Evolutionary conservation across 1,140 invertebrate species (phyloP).

Genomic region (Whitmania pigra): DNA sequence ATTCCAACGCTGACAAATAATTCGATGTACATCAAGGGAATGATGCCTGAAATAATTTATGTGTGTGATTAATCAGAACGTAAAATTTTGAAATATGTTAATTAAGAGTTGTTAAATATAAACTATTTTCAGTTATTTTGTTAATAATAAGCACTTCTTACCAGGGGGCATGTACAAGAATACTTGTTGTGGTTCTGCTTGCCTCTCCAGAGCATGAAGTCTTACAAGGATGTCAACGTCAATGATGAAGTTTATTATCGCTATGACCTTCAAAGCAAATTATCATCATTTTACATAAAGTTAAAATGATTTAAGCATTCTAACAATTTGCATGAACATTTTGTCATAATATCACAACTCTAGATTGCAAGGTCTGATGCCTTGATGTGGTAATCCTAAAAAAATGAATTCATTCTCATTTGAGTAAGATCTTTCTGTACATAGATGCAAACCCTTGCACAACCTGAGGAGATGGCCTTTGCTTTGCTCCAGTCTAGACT

Average conservation of each 20-base stretch:
- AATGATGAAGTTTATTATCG: conserved; percentile 21
- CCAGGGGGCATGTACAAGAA: conserved; percentile 20
- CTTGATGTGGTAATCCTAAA: no score
- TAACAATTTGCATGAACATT: no score
- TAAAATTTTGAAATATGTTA: not conserved
- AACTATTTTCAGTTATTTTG: not conserved
- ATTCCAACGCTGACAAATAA: conserved; percentile 2
- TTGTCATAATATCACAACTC: no score
- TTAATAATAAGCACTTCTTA: not conserved
- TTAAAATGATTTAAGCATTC: no score
- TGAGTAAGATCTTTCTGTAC: no score
- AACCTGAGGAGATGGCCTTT: no score
- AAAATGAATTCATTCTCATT: no score
- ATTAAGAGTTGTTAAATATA: not conserved
- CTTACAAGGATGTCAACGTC: conserved; percentile 18
- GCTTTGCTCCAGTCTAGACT: no score
- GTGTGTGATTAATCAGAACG: not conserved
- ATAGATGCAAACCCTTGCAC: no score
- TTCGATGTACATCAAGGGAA: conserved; percentile 21
- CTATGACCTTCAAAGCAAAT: conserved; percentile 16
- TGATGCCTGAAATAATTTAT: conserved; percentile 16
- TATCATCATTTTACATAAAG: no score
- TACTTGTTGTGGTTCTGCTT: conserved; percentile 16
- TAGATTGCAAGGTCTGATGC: no score
- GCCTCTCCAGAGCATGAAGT: conserved; percentile 20